Evolutionary conservation across 2,797 vertebrate genomes (phyloP).

Genomic region (Falco naumanni): DNA sequence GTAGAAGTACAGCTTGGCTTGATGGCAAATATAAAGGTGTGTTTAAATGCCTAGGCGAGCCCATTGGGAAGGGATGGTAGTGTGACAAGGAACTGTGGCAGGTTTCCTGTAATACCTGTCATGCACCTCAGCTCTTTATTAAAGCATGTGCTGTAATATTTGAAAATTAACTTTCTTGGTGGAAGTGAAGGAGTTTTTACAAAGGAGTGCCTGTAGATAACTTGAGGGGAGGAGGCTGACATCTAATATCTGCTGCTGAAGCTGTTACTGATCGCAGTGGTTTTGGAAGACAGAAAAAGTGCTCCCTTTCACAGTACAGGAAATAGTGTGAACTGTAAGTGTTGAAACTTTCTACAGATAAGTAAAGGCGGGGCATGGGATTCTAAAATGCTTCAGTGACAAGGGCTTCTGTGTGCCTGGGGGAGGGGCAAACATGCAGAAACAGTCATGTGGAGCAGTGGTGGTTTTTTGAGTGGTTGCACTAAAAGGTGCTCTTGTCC

Average conservation of each 20-base stretch:
- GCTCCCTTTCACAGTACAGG: constrained; percentile 24
- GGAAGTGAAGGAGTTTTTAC: not conserved
- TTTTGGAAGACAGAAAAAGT: constrained; percentile 13
- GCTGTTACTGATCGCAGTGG: not conserved
- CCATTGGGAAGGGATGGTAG: not conserved
- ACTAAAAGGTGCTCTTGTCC: not conserved
- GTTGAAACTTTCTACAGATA: constrained; percentile 42
- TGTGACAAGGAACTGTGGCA: not conserved
- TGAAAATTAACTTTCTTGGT: not conserved
- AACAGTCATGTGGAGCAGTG: too few species aligned
- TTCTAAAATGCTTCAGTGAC: not conserved
- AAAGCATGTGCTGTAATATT: not conserved
- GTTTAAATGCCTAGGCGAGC: not conserved
- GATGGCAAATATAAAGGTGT: not conserved
- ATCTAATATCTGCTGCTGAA: constrained; percentile 1
- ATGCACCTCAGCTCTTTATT: not conserved
- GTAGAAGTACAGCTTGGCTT: not conserved
- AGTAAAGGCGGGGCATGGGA: not conserved
- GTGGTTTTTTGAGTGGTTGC: not conserved
- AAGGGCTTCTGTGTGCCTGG: not conserved
- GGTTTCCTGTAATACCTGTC: not conserved
- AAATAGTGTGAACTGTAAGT: not conserved
- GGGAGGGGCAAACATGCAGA: not conserved
- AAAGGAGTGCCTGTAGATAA: not conserved
- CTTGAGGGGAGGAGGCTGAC: not conserved